Conservation (phyloP, 2,888 invertebrate species). For the Tipula confusa region DNA sequence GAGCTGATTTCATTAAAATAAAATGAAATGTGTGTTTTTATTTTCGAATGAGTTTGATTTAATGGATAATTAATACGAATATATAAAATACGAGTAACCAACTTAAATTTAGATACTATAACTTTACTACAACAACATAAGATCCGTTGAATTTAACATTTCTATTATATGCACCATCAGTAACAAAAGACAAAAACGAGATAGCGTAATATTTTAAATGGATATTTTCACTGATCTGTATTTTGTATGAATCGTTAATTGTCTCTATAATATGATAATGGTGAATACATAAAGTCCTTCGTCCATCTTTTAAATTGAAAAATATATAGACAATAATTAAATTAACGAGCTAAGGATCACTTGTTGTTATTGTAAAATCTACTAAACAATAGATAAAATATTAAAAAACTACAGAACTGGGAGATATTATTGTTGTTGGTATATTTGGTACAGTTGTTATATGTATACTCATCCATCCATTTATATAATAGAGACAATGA, state of each 20-base stretch:
- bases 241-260: neutral
- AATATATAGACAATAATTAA: neutral
- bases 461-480: neutral
- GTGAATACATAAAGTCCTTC: neutral
- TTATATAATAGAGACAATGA: neutral
- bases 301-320: neutral
- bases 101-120: neutral
- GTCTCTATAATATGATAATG: neutral
- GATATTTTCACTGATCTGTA: neutral
- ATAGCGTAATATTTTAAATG: neutral
- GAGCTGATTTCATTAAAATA: neutral
- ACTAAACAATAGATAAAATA: slow-evolving; percentile 8
- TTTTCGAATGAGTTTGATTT: neutral
- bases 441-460: neutral
- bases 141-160: neutral
- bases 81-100: neutral
- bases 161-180: neutral
- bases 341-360: neutral
- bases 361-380: slow-evolving; percentile 3
- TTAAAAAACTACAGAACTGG: neutral
- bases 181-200: neutral
- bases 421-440: neutral
- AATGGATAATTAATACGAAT: slow-evolving; percentile 25
- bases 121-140: neutral
- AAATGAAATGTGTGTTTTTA: slow-evolving; percentile 6